phyloP scores from a whole-genome alignment of 2,113 vertebrate species.

The Nesoenas mayeri region DNA sequence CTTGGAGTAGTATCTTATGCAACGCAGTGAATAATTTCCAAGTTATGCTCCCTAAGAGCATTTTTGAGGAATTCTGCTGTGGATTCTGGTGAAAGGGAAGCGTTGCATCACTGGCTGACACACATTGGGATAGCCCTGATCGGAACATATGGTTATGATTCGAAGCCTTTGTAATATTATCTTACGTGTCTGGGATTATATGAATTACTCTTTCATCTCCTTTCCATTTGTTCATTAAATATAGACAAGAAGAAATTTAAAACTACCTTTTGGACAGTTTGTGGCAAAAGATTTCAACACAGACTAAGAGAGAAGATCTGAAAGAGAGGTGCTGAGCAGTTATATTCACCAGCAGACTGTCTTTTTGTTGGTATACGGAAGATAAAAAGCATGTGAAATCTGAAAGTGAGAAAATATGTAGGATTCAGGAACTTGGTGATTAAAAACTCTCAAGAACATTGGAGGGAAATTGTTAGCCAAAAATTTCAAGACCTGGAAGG shows the following conservation, averaged over 20 bases:
- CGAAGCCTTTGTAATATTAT: neutral
- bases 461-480: neutral
- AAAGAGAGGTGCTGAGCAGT: neutral
- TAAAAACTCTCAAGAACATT: neutral
- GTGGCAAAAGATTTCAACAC: neutral
- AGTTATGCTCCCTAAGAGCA: neutral
- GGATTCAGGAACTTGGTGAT: neutral
- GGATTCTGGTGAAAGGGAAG: neutral
- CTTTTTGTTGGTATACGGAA: neutral
- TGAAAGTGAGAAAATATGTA: neutral
- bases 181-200: neutral
- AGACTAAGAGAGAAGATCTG: neutral
- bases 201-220: neutral
- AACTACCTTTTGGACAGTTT: neutral
- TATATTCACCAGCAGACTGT: neutral
- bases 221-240: neutral
- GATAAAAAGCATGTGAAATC: neutral
- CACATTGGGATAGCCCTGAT: neutral
- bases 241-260: neutral
- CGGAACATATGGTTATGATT: neutral
- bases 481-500: neutral
- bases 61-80: neutral
- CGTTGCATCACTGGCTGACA: neutral
- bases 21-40: neutral
- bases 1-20: neutral